Evolutionary conservation across 2,113 vertebrate genomes (phyloP).

Genomic region (Choloepus hoffmanni): DNA sequence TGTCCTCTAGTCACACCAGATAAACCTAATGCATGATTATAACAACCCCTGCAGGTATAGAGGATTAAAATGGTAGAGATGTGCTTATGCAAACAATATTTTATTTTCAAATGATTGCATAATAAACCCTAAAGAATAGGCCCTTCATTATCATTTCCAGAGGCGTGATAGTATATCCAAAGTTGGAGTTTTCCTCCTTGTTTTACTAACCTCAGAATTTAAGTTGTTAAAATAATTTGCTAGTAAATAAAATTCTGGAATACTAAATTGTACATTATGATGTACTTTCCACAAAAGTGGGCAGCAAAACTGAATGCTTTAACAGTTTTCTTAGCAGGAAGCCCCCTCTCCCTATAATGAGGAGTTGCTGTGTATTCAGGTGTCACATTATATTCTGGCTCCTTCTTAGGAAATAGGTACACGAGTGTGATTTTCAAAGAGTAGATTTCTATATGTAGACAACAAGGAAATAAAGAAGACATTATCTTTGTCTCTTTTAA

Average conservation of each 20-base stretch:
- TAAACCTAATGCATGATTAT: background rate
- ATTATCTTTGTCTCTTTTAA: constrained; percentile 15
- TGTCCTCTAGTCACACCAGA: background rate
- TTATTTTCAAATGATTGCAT: constrained; percentile 43
- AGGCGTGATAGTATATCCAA: background rate
- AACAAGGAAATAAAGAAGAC: background rate
- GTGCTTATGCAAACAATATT: background rate
- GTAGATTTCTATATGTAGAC: background rate
- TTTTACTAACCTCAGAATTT: constrained; percentile 35
- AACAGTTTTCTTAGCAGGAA: constrained; percentile 7
- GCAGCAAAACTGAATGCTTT: background rate
- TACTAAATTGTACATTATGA: background rate
- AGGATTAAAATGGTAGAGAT: background rate
- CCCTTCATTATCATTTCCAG: background rate
- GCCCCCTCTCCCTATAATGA: background rate
- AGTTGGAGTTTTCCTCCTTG: background rate
- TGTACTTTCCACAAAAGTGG: background rate
- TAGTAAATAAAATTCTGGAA: constrained; percentile 46
- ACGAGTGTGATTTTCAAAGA: background rate
- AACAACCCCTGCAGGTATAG: background rate
- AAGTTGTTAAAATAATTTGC: constrained; percentile 27
- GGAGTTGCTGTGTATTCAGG: background rate
- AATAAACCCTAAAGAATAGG: constrained; percentile 1
- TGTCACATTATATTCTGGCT: background rate
- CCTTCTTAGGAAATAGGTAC: constrained; percentile 2